phyloP scores from a whole-genome alignment of 2,888 invertebrate species.

The Schizaphis graminum region DNA sequence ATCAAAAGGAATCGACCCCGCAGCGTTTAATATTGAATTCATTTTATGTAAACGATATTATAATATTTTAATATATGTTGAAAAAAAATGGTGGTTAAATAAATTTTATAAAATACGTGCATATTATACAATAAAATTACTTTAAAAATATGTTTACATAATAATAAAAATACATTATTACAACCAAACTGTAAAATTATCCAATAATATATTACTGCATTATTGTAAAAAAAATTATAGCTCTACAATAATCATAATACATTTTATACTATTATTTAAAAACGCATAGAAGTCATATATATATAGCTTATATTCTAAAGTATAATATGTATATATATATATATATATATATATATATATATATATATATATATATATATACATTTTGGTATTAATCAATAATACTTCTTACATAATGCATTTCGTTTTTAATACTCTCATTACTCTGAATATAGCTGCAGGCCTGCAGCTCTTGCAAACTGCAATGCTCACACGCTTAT shows the following conservation, averaged over 20 bases:
- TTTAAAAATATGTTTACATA: neutral
- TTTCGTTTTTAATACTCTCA: neutral
- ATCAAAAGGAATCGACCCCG: constrained; percentile 25
- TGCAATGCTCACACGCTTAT: neutral
- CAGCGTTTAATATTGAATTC: neutral
- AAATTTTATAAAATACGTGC: neutral
- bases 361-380: no score
- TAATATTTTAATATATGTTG: no score
- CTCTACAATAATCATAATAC: neutral
- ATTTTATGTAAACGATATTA: constrained; percentile 4
- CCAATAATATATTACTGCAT: neutral
- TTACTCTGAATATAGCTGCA: neutral
- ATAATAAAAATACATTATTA: neutral
- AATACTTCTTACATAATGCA: neutral
- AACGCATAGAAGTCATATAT: neutral
- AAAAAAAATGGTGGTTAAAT: neutral
- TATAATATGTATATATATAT: no score
- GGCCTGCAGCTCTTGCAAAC: no score
- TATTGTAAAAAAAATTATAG: neutral
- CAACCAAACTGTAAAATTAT: neutral
- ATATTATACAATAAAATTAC: neutral
- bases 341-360: no score
- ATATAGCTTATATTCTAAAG: neutral
- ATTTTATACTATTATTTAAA: neutral
- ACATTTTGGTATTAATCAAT: neutral